These are phyloP conservation scores for Rhagium mordax DNA, from an alignment of 2,888 invertebrate genomes.

Conservation along the genomic window DNA sequence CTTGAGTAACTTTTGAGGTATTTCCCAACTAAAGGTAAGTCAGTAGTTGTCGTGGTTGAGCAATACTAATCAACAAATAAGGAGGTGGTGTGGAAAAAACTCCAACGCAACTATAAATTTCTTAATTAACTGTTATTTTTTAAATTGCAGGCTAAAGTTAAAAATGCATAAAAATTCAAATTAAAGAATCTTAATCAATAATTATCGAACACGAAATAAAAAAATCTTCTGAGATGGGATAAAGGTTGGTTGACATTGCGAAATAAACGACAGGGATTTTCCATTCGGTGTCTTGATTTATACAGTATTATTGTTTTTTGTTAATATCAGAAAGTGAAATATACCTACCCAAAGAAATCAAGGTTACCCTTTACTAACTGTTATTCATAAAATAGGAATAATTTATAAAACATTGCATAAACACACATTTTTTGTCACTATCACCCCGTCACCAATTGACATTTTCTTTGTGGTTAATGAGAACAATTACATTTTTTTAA, in stretches of 20 bases:
- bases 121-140: too few relatives aligned
- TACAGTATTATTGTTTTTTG: neutral
- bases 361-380: slow-evolving; percentile 5
- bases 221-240: too few relatives aligned
- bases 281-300: neutral
- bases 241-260: neutral
- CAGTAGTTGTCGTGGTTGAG: too few relatives aligned
- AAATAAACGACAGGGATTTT: neutral
- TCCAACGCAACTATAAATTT: too few relatives aligned
- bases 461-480: slow-evolving; percentile 2
- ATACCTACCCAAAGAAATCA: neutral
- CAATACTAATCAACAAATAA: too few relatives aligned
- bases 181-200: too few relatives aligned
- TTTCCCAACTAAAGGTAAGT: too few relatives aligned
- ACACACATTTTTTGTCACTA: neutral
- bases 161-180: too few relatives aligned
- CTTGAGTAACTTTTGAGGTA: too few relatives aligned
- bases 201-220: too few relatives aligned
- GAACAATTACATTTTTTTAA: neutral
- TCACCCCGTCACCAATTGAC: neutral
- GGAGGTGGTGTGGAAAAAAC: too few relatives aligned
- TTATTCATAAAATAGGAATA: slow-evolving; percentile 1
- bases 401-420: slow-evolving; percentile 17
- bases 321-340: slow-evolving; percentile 1
- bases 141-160: too few relatives aligned